Base-by-base conservation (phyloP, 2,888 invertebrate genomes). In the Tetheella fluctuosa region DNA sequence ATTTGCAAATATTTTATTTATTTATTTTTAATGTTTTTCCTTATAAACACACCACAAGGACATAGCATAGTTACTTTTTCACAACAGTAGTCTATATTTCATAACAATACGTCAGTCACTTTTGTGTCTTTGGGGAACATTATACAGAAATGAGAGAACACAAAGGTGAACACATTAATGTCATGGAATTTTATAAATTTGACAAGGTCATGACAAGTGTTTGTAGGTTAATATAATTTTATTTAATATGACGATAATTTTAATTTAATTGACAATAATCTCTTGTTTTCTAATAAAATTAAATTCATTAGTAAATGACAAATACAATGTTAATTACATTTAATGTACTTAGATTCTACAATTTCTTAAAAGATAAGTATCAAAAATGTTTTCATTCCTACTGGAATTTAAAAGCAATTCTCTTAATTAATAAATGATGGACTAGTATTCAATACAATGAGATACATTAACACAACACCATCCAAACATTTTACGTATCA, bases 371-470 rank as follows among this genome's bases (percentile, higher is more conserved):
- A 64, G 70, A 69, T 70, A 74, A 20, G 48, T 48, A 48, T 48
- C 73, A 57, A 70, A 65, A 59, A 65, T 64, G 66, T 64, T 70
- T 69, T 69, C 64, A 72, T 74, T 69, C 65, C 65, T 59, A 60
- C 64, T 65, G 71, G 70, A 73, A 73, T 68, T 67, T 70, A 74
- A 71, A 60, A 70, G 63, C 63, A 69, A 64, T 67, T 67, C 66
- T 67, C 69, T 75, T 79, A 83, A 83, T 73, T 74, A 48, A 48
- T 48, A 75, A 76, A 80, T 76, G 81, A 86, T 83, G 81, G 90
- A 90, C 90, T 90, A 90, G 90, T 85, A 82, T 85, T 83, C 73
- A 85, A 84, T 84, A 84, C 80, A 85, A 79, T 75, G 76, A 79
- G 76, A 81, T 74, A 80, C 64, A 72, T 67, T 70, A 77, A 73